Percentiles rank a stretch among this genome's conserved stretches.
Evolutionary conservation across 2,888 invertebrate genomes (phyloP).

Genomic region (Quadriops clusia): DNA sequence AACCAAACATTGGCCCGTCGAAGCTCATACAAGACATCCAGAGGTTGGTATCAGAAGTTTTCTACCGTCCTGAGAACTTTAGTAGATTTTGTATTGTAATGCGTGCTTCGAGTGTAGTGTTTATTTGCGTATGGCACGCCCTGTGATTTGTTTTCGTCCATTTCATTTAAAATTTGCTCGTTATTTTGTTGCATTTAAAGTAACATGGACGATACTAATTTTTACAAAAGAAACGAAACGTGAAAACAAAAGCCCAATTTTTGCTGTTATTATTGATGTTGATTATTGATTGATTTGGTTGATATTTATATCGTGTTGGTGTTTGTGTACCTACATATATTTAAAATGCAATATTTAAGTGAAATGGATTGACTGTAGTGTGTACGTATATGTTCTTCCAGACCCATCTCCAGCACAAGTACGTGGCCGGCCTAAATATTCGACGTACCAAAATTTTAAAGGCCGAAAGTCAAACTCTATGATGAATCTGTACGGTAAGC

Average conservation of each 20-base stretch:
- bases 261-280: too few relatives aligned
- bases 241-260: too few relatives aligned
- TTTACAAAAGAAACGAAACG: too few relatives aligned
- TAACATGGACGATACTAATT: too few relatives aligned
- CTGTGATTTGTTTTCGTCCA: conserved; percentile 23
- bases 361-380: conserved; percentile 31
- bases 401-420: conserved; percentile 68
- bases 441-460: conserved; percentile 82
- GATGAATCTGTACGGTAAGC: conserved; percentile 93
- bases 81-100: conserved; percentile 8
- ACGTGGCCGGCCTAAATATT: conserved; percentile 74
- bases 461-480: conserved; percentile 86
- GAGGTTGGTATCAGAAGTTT: conserved; percentile 45
- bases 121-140: not conserved
- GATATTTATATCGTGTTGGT: too few relatives aligned
- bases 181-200: conserved; percentile 4
- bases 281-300: too few relatives aligned
- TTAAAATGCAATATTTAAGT: conserved; percentile 24
- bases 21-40: conserved; percentile 77
- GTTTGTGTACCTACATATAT: too few relatives aligned
- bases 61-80: conserved; percentile 5
- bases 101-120: conserved; percentile 8
- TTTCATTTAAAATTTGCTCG: conserved; percentile 24
- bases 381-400: conserved; percentile 56
- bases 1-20: conserved; percentile 61